Base-by-base conservation (phyloP, 2,888 invertebrate genomes). In the Andrena camellia region DNA sequence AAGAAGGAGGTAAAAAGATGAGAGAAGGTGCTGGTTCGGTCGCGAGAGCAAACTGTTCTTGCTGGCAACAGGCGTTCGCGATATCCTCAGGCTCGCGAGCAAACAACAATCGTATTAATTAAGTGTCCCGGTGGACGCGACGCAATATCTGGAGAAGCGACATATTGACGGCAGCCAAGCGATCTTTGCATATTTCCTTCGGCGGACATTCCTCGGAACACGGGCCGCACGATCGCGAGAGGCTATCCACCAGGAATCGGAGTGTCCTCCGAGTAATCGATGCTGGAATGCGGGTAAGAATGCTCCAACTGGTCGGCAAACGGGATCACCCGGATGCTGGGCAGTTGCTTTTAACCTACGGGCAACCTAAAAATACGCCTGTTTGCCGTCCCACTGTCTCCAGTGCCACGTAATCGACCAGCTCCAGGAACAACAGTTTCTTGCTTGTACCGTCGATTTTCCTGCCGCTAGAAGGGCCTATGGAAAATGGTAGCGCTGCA, bases 91-190 rank as follows among this genome's bases (percentile, higher is more conserved):
- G 60, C 87, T 83, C 84, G 86, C 86, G 87, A 92, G 91, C 92
- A 90, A 92, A 92, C 93, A 92, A 93, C 93, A 93, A 92, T 93
- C 93, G 92, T 91, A 93, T 4, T 93, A 93, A 93, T 93, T 93
- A 93, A 93, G 92, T 93, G 92, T 92, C 92, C 87, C 82, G 85
- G 85, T 85, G 88, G 90, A 91, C 90, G 89, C 90, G 85, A 88
- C 87, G 88, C 87, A 90, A 91, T 91, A 91, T 91, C 90, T 83
- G 83, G 26, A 78, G 78, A 84, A 83, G 89, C 88, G 91, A 92
- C 90, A 89, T 90, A 91, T 91, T 89, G 90, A 88, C 86, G 75
- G 77, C 77, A 68, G 62, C 33, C 33, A 31, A 31, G 52, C 54
- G 66, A 54, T 62, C 76, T 64, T 57, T 48, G 74, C 75, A 57